phyloP scores from a whole-genome alignment of 2,888 invertebrate genomes.

The Tiliacea citrago region DNA sequence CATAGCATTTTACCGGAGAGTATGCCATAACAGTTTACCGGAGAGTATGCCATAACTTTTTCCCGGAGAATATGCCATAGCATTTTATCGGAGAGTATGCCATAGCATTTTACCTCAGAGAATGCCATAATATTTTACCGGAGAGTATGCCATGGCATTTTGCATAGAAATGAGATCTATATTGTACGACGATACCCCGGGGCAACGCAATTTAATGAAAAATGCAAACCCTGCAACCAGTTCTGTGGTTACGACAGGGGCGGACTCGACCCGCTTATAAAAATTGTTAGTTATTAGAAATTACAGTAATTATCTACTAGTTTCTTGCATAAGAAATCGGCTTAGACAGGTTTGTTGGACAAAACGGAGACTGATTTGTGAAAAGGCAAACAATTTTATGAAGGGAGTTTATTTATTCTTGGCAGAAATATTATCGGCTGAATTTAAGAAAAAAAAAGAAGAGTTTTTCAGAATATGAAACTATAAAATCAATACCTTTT shows the following conservation, averaged over 20 bases:
- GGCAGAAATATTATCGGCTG: not conserved
- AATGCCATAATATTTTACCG: no score
- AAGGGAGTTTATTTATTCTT: not conserved
- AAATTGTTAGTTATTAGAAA: not conserved
- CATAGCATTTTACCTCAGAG: no score
- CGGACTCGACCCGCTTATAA: not conserved
- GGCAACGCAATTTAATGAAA: conserved; percentile 11
- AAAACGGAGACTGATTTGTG: not conserved
- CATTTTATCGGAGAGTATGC: no score
- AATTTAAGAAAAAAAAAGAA: not conserved
- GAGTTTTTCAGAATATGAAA: no score
- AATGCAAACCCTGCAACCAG: conserved; percentile 27
- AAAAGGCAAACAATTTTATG: not conserved
- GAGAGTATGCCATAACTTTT: no score
- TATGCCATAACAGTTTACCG: no score
- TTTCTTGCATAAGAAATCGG: not conserved
- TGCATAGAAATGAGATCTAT: conserved; percentile 19
- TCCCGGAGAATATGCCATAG: not conserved
- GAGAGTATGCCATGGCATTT: conserved; percentile 6
- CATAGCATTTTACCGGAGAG: conserved; percentile 5
- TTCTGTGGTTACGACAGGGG: conserved; percentile 15
- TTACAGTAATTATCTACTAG: conserved; percentile 6
- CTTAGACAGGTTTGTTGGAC: not conserved
- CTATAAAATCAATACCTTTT: not conserved
- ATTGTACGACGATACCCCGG: not conserved